These are phyloP conservation scores for Coracias cyanogaster DNA, from an alignment of 2,797 vertebrate genomes.

Conservation along the genomic window DNA sequence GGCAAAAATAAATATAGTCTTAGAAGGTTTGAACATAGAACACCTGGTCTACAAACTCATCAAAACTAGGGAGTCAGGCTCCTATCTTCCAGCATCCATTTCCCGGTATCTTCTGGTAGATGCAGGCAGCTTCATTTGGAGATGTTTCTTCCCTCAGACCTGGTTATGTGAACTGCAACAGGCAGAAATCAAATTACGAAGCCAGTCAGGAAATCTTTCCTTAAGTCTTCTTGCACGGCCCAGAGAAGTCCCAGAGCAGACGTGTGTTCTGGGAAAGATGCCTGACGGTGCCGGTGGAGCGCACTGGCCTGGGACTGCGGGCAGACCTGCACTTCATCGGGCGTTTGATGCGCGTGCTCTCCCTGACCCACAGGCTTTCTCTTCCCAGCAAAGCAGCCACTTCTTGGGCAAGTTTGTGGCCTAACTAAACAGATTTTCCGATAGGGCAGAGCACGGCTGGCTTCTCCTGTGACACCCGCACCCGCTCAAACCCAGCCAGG, in stretches of 20 bases:
- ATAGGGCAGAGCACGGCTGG: rapidly evolving
- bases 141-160: not conserved
- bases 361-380: not conserved
- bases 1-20: not conserved
- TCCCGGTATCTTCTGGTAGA: not conserved
- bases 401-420: not conserved
- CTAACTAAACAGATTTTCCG: not conserved
- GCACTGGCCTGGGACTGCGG: rapidly evolving
- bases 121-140: not conserved
- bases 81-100: not conserved
- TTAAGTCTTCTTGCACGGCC: not conserved
- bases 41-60: not conserved
- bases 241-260: not conserved
- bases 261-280: not conserved
- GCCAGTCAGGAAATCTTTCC: not conserved
- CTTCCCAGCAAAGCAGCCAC: not conserved
- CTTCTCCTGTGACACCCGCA: not conserved
- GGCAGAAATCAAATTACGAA: not conserved
- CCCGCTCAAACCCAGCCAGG: not conserved
- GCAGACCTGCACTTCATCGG: too few relatives aligned
- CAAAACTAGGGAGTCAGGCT: rapidly evolving
- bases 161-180: not conserved
- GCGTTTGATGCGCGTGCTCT: not conserved
- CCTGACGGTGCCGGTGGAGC: not conserved
- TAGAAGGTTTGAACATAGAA: not conserved